Evolutionary conservation across 1,140 invertebrate genomes (phyloP), one percentile per base, ranked within the genome.

Genomic region (Acromyrmex charruanus): DNA sequence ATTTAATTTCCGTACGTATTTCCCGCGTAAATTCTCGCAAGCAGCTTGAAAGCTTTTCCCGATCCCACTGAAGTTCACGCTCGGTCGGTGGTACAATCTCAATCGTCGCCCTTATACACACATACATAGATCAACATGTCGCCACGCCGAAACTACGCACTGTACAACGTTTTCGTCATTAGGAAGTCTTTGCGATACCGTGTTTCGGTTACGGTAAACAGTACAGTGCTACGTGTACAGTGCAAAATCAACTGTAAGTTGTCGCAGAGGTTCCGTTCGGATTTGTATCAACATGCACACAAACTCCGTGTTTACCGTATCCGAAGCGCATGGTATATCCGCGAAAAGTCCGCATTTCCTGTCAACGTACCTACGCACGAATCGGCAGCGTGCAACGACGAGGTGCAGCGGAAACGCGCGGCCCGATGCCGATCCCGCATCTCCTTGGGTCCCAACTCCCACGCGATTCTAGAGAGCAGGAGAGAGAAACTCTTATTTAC

Each of bases 161-260:
- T 69, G 55, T 69, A 59, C 79, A 68, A 71, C 51, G 69, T 72
- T 84, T 84, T 84, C 80, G 80, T 84, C 80, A 84, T 84, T 84
- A 84, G 80, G 55, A 55, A 84, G 80, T 84, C 80, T 84, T 84
- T 84, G 80, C 80, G 80, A 84, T 84, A 84, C 28, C 69, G 80
- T 39, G 69, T 59, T 51, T 51, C 80, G 69, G 69, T 84, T 84
- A 75, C 80, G 80, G 80, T 84, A 84, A 84, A 84, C 69, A 84
- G 39, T 28, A 49, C 59, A 61, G 68, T 74, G 68, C 80, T 18
- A 53, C 31, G 39, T 65, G 55, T 53, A n/a, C 39, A 12, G 68
- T 61, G 61, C 55, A 75, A 39, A 84, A 74, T 61, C 55, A 84
- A 75, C 80, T 63, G 79, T 44, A 81, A 81, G 28, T 69, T 82